These are phyloP conservation scores for Cololabis saira DNA, from an alignment of 2,113 vertebrate species.

Conservation along the genomic window DNA sequence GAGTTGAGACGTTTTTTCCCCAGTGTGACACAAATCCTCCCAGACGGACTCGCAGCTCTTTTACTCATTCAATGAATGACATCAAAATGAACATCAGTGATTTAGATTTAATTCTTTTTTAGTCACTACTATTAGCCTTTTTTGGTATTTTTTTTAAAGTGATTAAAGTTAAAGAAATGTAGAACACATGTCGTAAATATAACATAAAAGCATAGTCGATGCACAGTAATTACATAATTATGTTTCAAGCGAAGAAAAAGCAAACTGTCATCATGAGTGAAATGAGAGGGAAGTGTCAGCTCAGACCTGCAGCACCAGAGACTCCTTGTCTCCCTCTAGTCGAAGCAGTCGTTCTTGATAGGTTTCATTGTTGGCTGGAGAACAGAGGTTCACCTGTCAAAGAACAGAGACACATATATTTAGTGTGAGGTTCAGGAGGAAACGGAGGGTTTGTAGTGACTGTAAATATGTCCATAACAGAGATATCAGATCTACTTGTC, in stretches of 20 bases:
- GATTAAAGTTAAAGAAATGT: too few species aligned
- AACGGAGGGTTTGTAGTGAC: neutral
- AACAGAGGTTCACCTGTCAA: conserved; percentile 84
- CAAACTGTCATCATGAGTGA: too few species aligned
- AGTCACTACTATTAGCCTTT: too few species aligned
- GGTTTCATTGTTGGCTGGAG: conserved; percentile 87
- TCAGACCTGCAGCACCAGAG: conserved; percentile 92
- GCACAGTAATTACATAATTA: too few species aligned
- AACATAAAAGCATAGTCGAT: too few species aligned
- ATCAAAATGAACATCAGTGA: too few species aligned
- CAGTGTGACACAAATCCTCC: neutral
- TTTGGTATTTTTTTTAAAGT: too few species aligned
- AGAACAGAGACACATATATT: neutral
- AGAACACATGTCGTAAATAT: too few species aligned
- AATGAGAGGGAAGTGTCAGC: neutral
- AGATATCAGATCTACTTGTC: too few species aligned
- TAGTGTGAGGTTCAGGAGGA: neutral
- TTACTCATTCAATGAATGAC: too few species aligned
- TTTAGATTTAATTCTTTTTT: too few species aligned
- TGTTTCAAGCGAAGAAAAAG: too few species aligned
- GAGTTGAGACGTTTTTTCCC: conserved; percentile 14
- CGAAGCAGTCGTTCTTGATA: conserved; percentile 91
- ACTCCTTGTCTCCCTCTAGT: conserved; percentile 95
- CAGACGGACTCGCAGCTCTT: conserved; percentile 5
- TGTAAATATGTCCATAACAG: neutral